Conservation (phyloP, 2,888 invertebrate genomes). For the Dolichomitus sp. region DNA sequence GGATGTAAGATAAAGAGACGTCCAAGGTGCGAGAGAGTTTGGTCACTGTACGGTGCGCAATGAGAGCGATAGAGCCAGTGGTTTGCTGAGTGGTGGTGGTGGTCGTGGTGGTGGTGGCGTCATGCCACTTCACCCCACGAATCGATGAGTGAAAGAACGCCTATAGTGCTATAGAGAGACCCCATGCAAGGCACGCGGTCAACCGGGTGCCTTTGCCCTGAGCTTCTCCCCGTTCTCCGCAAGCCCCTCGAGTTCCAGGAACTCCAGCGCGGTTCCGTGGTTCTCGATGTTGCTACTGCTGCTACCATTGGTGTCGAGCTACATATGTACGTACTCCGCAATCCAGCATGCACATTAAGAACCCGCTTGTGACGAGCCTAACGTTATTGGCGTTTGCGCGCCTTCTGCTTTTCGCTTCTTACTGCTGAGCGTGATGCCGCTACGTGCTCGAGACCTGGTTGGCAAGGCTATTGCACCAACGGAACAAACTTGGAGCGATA, state of each 20-base stretch:
- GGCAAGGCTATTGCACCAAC: constrained; percentile 31
- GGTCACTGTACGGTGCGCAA: constrained; percentile 7
- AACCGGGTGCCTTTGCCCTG: constrained; percentile 64
- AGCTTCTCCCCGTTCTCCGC: constrained; percentile 36
- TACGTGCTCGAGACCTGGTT: constrained; percentile 11
- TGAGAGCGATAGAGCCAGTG: constrained; percentile 46
- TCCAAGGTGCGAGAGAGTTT: constrained; percentile 34
- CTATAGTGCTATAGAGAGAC: constrained; percentile 54
- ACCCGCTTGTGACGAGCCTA: constrained; percentile 25
- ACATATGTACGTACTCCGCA: constrained; percentile 11
- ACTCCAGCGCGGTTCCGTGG: constrained; percentile 61
- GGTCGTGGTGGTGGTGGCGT: constrained; percentile 52
- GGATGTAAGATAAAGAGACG: not conserved
- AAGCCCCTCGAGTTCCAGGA: constrained; percentile 59
- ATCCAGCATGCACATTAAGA: constrained; percentile 14
- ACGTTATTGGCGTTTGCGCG: constrained; percentile 21
- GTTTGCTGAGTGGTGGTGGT: constrained; percentile 41
- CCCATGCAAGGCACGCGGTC: constrained; percentile 68
- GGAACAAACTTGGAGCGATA: constrained; percentile 49
- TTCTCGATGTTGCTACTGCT: constrained; percentile 28
- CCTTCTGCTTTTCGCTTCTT: not conserved
- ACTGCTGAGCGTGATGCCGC: not conserved
- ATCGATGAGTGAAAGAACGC: constrained; percentile 67
- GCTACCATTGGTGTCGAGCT: constrained; percentile 1
- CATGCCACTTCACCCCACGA: constrained; percentile 64